Conservation (phyloP, 1,140 invertebrate genomes). For the Pogonognathellus flavescens region DNA sequence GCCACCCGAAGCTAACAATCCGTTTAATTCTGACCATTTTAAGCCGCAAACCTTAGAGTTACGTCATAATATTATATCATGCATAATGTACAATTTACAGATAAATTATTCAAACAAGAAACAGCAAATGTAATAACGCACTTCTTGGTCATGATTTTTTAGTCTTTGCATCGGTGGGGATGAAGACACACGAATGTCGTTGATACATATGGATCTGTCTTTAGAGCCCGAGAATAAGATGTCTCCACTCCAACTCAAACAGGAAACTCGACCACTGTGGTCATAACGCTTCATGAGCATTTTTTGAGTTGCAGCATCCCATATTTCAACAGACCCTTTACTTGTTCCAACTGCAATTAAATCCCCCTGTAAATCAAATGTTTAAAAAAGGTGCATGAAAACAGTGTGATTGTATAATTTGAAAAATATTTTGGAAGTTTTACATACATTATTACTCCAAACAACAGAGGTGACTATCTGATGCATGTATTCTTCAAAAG, state of each 20-base stretch:
- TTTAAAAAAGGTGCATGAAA: background rate
- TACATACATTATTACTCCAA: conserved; percentile 15
- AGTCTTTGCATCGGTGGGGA: conserved; percentile 71
- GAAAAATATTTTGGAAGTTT: background rate
- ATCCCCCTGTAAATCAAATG: background rate
- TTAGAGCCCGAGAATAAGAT: conserved; percentile 88
- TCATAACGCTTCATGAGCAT: background rate
- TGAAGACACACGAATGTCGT: conserved; percentile 91
- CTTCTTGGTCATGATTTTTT: background rate
- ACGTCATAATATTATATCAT: too few relatives aligned
- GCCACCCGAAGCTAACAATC: conserved; percentile 92
- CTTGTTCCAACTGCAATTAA: background rate
- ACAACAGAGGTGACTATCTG: conserved; percentile 17
- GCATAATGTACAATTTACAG: too few relatives aligned
- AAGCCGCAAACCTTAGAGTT: conserved; percentile 97
- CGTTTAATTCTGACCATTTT: conserved; percentile 95
- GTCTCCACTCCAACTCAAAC: conserved; percentile 91
- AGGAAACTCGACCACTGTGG: conserved; percentile 80
- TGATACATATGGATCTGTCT: conserved; percentile 90
- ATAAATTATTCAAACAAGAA: background rate
- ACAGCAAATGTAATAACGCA: background rate
- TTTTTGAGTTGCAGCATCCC: conserved; percentile 71
- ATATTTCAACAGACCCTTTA: conserved; percentile 68
- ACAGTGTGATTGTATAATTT: too few relatives aligned
- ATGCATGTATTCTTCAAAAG: conserved; percentile 12